phyloP scores from a whole-genome alignment of 2,888 invertebrate genomes.

The Synergus umbraculus region DNA sequence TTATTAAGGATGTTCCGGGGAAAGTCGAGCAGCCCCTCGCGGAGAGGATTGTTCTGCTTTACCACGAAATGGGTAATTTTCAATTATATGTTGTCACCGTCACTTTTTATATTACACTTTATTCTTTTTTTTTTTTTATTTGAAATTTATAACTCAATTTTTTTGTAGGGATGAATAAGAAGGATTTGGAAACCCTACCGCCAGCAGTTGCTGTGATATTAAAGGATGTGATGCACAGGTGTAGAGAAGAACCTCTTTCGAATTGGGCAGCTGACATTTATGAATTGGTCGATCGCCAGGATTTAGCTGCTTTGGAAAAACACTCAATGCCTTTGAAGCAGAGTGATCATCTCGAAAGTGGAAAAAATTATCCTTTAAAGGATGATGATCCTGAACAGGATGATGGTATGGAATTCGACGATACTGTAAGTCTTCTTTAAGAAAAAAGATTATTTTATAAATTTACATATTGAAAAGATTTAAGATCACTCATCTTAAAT shows the following conservation, averaged over 20 bases:
- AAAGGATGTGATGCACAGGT: constrained; percentile 84
- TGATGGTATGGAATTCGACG: constrained; percentile 82
- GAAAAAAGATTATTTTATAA: background rate
- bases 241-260: constrained; percentile 85
- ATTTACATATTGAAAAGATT: constrained; percentile 9
- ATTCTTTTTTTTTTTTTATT: constrained; percentile 1
- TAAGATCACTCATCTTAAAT: background rate
- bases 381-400: constrained; percentile 79
- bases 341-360: constrained; percentile 54
- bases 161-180: constrained; percentile 81
- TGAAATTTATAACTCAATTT: background rate
- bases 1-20: constrained; percentile 64
- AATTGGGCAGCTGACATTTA: constrained; percentile 87
- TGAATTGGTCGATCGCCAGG: constrained; percentile 85
- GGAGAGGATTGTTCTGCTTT: constrained; percentile 75
- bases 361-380: constrained; percentile 64
- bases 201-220: constrained; percentile 85
- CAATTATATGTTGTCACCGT: background rate
- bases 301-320: constrained; percentile 81
- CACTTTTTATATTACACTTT: no score
- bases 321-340: constrained; percentile 59
- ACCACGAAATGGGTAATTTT: constrained; percentile 51
- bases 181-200: constrained; percentile 86
- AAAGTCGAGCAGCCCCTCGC: constrained; percentile 62
- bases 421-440: constrained; percentile 76